Evolutionary conservation across 2,797 vertebrate genomes (phyloP), one percentile per base, ranked within the genome.

Genomic region (Pitangus sulphuratus): DNA sequence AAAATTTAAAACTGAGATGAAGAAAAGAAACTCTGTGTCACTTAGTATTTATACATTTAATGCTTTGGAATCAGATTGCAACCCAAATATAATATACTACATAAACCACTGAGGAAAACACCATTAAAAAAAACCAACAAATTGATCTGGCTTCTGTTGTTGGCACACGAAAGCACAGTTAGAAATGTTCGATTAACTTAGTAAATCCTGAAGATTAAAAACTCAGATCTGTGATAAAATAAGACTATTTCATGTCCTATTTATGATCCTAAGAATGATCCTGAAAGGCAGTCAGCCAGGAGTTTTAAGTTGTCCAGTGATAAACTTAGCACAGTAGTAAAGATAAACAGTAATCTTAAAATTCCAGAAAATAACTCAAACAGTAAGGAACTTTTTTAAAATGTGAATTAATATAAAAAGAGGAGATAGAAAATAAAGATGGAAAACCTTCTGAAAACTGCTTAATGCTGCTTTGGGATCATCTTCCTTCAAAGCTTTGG

Each of bases 401-500:
- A 72, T 53, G 22, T 42, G 26, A 69, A 93, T 53, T 47, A 77
- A 77, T 53, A 75, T 15, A 75, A 87, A 93, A 90, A 78, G 15
- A 57, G 70, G 48, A 90, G 10, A 24, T 2, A 93, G 12, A 89
- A 64, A 33, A 79, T 16, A 69, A 92, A 84, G 50, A 40, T 13
- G 69, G 58, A 85, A 82, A 84, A 97, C 99, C 98, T 99, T 99
- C 97, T 99, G 99, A 97, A 99, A 99, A 97, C 99, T 99, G 97
- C 98, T 98, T 93, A 99, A 98, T 35, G 98, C 98, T 66, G 98
- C 99, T 98, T 99, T 99, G 87, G 99, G 98, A 94, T 99, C 99
- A 97, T 99, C 99, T 97, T 99, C 99, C 97, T 99, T 99, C 97
- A 99, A 96, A 77, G 98, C 98, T 98, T 99, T 99, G 78, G 99